Percentiles rank a stretch among this genome's conserved stretches.
Conservation (phyloP, 35 echinoderm and acorn worm species). For the Apostichopus parvimensis region DNA sequence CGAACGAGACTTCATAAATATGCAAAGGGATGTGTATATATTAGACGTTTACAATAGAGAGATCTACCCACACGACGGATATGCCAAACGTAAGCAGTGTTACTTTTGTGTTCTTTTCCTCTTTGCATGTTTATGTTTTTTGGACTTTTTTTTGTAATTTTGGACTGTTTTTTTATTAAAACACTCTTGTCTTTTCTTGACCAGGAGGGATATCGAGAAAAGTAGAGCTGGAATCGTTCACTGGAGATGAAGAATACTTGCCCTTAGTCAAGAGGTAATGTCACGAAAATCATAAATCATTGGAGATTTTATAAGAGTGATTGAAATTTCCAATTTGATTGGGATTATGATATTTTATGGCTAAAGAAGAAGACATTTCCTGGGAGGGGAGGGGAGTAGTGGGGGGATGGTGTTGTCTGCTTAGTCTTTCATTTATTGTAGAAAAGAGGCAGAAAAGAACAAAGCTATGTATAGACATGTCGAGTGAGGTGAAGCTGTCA, state of each 20-base stretch:
- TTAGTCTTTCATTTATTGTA: no score
- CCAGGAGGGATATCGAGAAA: slow-evolving; percentile 84
- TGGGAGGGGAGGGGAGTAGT: not conserved
- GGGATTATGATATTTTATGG: no score
- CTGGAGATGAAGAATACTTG: slow-evolving; percentile 73
- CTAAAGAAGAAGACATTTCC: no score
- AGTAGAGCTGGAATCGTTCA: slow-evolving; percentile 80
- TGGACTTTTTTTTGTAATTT: no score
- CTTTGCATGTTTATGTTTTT: not conserved
- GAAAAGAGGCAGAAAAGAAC: no score
- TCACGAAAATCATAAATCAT: no score
- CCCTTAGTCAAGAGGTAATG: slow-evolving; percentile 65
- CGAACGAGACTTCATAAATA: slow-evolving; percentile 91
- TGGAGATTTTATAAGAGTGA: no score
- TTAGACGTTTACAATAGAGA: slow-evolving; percentile 93
- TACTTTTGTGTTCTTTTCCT: not conserved
- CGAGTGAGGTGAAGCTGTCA: not conserved
- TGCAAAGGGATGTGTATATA: slow-evolving; percentile 79
- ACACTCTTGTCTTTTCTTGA: slow-evolving; percentile 14
- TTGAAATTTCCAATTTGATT: no score
- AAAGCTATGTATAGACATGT: no score
- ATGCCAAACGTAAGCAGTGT: slow-evolving; percentile 75
- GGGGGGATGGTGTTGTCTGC: not conserved
- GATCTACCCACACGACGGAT: slow-evolving; percentile 95
- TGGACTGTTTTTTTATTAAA: no score